Percentiles rank a stretch among this genome's conserved stretches.
Evolutionary conservation across 2,113 vertebrate species (phyloP).

Genomic region (Larimichthys polyactis): DNA sequence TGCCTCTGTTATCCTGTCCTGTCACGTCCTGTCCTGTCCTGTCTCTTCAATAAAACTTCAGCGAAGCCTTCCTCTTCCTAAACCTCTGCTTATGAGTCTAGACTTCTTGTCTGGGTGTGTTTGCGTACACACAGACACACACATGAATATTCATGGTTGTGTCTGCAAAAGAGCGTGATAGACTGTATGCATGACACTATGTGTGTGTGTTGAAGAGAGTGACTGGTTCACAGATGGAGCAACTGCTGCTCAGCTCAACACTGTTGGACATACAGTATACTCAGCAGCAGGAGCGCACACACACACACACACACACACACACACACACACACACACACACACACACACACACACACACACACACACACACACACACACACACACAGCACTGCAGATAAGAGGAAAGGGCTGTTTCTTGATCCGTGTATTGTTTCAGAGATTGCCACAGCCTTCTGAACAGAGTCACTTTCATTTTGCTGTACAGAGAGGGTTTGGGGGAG

Average conservation of each 20-base stretch:
- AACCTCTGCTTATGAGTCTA: conserved; percentile 23
- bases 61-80: conserved; percentile 11
- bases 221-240: conserved; percentile 59
- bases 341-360: background rate
- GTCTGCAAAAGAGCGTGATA: conserved; percentile 10
- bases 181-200: background rate
- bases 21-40: conserved; percentile 17
- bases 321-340: background rate
- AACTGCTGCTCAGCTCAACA: conserved; percentile 40
- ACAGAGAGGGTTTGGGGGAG: conserved; percentile 8
- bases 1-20: background rate
- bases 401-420: conserved; percentile 61
- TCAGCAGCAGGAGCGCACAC: conserved; percentile 29
- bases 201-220: conserved; percentile 14
- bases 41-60: conserved; percentile 23
- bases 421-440: conserved; percentile 64
- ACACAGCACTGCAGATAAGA: conserved; percentile 55
- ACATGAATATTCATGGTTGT: conserved; percentile 36
- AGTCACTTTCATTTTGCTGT: conserved; percentile 51
- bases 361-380: conserved; percentile 1
- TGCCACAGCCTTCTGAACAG: conserved; percentile 57
- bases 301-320: background rate
- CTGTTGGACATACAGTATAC: conserved; percentile 28
- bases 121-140: conserved; percentile 7
- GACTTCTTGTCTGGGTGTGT: conserved; percentile 14